Percentiles rank a stretch among this genome's conserved stretches.
Conservation (phyloP, 53 echinoderm and acorn worm genomes). For the Patiria pectinifera region DNA sequence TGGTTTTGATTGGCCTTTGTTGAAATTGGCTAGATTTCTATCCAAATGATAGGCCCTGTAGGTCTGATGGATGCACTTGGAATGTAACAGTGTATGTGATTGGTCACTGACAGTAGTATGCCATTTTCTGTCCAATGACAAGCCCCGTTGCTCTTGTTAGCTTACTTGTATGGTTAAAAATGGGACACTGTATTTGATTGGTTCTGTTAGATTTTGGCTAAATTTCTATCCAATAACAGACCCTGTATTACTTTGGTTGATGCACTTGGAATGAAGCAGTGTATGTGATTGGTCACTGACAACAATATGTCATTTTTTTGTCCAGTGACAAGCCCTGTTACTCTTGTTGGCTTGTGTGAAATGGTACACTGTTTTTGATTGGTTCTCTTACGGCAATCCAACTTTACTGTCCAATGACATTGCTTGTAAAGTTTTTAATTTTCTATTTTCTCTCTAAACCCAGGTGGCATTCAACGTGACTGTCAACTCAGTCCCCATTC, state of each 20-base stretch:
- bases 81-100: not conserved
- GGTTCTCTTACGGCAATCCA: not conserved
- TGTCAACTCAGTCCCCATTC: conserved; percentile 73
- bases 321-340: not conserved
- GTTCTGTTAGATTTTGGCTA: not conserved
- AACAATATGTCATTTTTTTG: not conserved
- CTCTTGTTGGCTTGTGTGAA: not conserved
- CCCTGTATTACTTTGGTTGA: not conserved
- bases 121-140: not conserved
- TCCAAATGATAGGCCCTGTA: not conserved
- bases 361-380: not conserved
- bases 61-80: not conserved
- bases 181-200: not conserved
- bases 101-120: not conserved
- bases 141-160: not conserved
- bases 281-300: not conserved
- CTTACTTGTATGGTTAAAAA: not conserved
- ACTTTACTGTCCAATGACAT: not conserved
- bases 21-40: no score
- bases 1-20: no score
- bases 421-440: not conserved
- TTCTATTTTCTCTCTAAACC: not conserved
- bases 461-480: conserved; percentile 86
- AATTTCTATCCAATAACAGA: not conserved
- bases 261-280: not conserved